A percentile compares a stretch with the other conserved stretches of the same genome.
Evolutionary conservation across 2,888 invertebrate species (phyloP).

Genomic region (Xanthia icteritia): DNA sequence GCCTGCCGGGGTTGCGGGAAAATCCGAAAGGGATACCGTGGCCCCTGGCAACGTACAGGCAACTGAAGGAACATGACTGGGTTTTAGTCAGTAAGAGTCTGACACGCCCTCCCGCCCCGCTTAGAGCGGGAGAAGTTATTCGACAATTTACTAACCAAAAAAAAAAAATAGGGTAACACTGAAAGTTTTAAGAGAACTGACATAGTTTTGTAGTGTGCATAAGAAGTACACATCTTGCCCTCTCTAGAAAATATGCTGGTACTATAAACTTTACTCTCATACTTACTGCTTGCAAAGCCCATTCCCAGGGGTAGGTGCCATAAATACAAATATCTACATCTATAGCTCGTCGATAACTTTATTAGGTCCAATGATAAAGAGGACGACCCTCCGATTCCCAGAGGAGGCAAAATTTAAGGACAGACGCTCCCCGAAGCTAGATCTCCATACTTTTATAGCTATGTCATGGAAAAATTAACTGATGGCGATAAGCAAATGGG

Average conservation of each 20-base stretch:
- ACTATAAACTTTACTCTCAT: constrained; percentile 16
- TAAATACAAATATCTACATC: constrained; percentile 38
- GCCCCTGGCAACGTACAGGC: no score
- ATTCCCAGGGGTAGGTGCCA: not conserved
- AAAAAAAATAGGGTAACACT: no score
- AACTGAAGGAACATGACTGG: no score
- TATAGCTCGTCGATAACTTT: constrained; percentile 19
- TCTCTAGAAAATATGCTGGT: not conserved
- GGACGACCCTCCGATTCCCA: constrained; percentile 42
- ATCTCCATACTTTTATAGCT: constrained; percentile 35
- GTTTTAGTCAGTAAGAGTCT: no score
- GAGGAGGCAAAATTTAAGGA: constrained; percentile 20
- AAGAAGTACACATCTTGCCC: constrained; percentile 3
- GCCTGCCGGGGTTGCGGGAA: no score
- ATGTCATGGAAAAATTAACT: constrained; percentile 48
- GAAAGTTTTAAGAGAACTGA: no score
- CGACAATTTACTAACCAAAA: no score
- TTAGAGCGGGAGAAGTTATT: no score
- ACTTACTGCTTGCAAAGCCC: not conserved
- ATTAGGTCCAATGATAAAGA: constrained; percentile 32
- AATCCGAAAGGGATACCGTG: no score
- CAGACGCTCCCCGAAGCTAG: constrained; percentile 6
- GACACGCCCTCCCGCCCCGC: no score
- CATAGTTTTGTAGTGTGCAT: not conserved
- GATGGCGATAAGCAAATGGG: constrained; percentile 40